Evolutionary conservation across 2,888 invertebrate species (phyloP), one percentile per base, ranked within the genome.

Genomic region (Drepanosiphum platanoidis): DNA sequence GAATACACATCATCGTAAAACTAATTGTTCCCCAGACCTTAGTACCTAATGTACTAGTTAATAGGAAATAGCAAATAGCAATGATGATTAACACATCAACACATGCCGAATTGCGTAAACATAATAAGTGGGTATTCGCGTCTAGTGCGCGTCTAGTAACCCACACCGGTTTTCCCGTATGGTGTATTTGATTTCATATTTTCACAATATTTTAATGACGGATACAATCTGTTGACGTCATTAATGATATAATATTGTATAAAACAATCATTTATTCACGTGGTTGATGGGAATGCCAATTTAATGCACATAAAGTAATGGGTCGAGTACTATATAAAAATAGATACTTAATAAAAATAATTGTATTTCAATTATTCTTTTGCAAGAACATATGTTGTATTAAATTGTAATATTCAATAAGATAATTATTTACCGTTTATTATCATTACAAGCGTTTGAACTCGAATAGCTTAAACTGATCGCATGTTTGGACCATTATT

Each of bases 151-250:
- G n/a, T n/a, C n/a, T n/a, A n/a, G 27, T 70, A 52, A 58, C 36
- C 52, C 52, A 70, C 22, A 36, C 13, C 27, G 36, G 70, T 36
- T 70, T 70, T 80, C 27, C 70, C 34, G 15, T n/a, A 32, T 22
- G 27, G 34, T 52, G 46, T 70, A 46, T 80, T 27, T 34, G 7
- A 79, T 79, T 79, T 79, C 68, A n/a, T 79, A 79, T 52, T 18
- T 52, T 52, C 4, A 52, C 22, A 18, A 18, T 5, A 32, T 78
- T 42, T 7, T 70, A 42, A 81, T 58, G 30, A 70, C 15, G 34
- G 8, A 42, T 32, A 68, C 80, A 52, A 11, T 36, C 22, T 18
- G 70, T 27, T 80, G 70, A 80, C 27, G 70, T 70, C 70, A 80
- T 70, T 36, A 36, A 80, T n/a, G 30, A 15, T 27, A 3, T 30